Evolutionary conservation across 2,113 vertebrate genomes (phyloP).

Genomic region (Numenius arquata): DNA sequence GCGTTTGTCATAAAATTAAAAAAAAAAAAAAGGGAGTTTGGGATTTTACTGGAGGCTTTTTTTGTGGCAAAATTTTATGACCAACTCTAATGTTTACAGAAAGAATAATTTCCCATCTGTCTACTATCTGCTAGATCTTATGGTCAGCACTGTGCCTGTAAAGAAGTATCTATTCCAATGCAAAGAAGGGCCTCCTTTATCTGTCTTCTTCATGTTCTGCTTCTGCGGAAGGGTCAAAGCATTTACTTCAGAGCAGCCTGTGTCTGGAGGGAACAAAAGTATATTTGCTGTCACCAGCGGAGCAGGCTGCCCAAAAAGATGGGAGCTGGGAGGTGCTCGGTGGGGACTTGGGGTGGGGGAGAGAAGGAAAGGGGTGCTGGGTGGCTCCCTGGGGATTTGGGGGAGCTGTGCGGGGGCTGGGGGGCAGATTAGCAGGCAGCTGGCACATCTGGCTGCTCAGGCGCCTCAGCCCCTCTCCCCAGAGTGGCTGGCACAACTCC

Average conservation of each 20-base stretch:
- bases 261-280: background rate
- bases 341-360: background rate
- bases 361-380: background rate
- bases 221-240: background rate
- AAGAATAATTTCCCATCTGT: background rate
- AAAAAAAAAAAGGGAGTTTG: background rate
- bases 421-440: background rate
- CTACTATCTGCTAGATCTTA: background rate
- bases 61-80: background rate
- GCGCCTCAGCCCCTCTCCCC: background rate
- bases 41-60: background rate
- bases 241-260: background rate
- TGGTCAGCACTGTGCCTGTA: background rate
- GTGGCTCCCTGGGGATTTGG: background rate
- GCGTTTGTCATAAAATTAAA: background rate
- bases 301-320: background rate
- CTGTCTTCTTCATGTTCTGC: background rate
- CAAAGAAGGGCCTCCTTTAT: background rate
- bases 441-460: background rate
- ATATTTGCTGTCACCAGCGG: background rate
- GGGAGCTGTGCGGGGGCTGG: background rate
- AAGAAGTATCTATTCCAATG: background rate
- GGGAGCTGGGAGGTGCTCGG: background rate
- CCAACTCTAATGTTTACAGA: background rate
- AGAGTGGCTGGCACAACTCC: fast-evolving